Percentiles rank a stretch among this genome's conserved stretches.
These are phyloP conservation scores for Eira barbara DNA, from an alignment of 2,113 vertebrate species.

Conservation along the genomic window DNA sequence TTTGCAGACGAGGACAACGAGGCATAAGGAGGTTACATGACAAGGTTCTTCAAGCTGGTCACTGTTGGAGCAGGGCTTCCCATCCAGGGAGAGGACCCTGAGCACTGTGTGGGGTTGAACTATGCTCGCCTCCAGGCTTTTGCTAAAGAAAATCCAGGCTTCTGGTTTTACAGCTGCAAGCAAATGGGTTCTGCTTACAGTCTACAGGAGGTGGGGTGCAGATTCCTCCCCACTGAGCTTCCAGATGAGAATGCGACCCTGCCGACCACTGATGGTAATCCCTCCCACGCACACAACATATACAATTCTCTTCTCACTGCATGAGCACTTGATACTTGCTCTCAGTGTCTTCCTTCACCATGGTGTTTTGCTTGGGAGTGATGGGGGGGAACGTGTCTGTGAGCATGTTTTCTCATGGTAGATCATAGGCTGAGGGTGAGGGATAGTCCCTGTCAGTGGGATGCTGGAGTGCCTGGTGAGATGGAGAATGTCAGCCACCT, in stretches of 20 bases:
- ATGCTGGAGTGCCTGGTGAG: neutral
- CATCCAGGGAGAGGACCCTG: neutral
- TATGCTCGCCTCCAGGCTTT: neutral
- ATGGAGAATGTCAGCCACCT: neutral
- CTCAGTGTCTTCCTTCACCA: neutral
- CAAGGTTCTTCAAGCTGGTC: neutral
- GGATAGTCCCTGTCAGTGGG: no score
- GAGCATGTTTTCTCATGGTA: neutral
- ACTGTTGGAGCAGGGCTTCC: neutral
- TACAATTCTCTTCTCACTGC: neutral
- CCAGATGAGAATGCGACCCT: neutral
- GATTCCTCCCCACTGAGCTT: neutral
- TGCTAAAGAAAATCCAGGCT: no score
- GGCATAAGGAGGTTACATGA: neutral
- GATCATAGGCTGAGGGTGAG: neutral
- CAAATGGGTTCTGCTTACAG: neutral
- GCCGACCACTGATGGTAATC: accelerated
- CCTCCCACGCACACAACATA: accelerated
- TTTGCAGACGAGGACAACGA: neutral
- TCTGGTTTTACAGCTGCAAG: neutral
- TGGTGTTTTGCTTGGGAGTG: neutral
- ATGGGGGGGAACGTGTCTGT: neutral
- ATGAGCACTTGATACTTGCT: neutral
- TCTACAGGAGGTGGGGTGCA: neutral
- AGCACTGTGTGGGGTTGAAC: no score